phyloP scores from a whole-genome alignment of 2,797 vertebrate species.

The Urosaurus nigricauda region DNA sequence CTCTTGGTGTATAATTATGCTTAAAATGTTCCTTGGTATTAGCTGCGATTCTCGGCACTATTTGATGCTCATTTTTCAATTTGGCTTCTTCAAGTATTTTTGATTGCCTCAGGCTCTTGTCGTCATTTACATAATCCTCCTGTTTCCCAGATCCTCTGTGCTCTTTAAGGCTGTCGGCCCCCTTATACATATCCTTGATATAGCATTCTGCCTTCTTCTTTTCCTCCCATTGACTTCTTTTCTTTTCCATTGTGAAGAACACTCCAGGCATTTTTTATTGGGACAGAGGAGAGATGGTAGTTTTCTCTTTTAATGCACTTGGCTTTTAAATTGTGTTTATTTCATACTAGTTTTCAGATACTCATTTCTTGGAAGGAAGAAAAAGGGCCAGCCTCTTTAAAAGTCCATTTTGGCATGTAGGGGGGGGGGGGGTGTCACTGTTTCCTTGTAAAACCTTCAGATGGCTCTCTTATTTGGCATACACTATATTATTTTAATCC shows the following conservation, averaged over 20 bases:
- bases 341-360: slow-evolving; percentile 50
- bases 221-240: slow-evolving; percentile 40
- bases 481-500: slow-evolving; percentile 45
- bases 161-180: slow-evolving; percentile 43
- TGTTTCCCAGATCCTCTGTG: slow-evolving; percentile 63
- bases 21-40: slow-evolving; percentile 75
- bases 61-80: slow-evolving; percentile 73
- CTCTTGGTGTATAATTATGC: slow-evolving; percentile 72
- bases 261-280: slow-evolving; percentile 57
- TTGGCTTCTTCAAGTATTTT: slow-evolving; percentile 72
- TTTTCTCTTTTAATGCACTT: slow-evolving; percentile 52
- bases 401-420: slow-evolving; percentile 25
- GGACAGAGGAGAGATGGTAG: slow-evolving; percentile 57
- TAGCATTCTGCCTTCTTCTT: slow-evolving; percentile 53
- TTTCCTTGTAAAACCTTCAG: slow-evolving; percentile 32
- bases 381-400: slow-evolving; percentile 29
- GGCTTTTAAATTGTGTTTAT: slow-evolving; percentile 63
- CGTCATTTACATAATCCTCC: slow-evolving; percentile 69
- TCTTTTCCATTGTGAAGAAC: slow-evolving; percentile 58
- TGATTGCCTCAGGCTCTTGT: slow-evolving; percentile 67
- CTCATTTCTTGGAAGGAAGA: not conserved
- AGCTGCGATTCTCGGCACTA: slow-evolving; percentile 66
- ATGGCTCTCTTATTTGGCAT: slow-evolving; percentile 41
- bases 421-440: not conserved
- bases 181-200: slow-evolving; percentile 42